Conservation (phyloP, 1,140 invertebrate species). For the Eufriesea mexicana region DNA sequence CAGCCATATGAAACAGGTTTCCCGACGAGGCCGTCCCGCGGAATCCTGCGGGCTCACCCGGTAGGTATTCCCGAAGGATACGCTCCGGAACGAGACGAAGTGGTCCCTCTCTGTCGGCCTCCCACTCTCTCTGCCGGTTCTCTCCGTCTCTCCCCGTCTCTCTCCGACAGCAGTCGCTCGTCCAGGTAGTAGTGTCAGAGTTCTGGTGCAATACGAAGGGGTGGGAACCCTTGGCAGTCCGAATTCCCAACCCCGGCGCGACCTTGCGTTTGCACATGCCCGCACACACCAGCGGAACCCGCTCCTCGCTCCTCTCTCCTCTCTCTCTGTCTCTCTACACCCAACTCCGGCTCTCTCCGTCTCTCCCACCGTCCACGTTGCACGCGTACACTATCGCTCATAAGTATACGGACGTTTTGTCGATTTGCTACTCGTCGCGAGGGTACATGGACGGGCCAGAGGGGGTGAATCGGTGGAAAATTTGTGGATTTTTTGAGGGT, state of each 20-base stretch:
- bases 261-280: conserved; percentile 65
- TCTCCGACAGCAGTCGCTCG: conserved; percentile 3
- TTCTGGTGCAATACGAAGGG: conserved; percentile 65
- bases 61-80: conserved; percentile 66
- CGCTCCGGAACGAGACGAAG: conserved; percentile 49
- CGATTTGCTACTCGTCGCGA: neutral
- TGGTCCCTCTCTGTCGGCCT: conserved; percentile 9
- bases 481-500: too few relatives aligned
- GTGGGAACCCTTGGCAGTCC: conserved; percentile 74
- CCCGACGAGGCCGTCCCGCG: neutral
- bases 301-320: neutral
- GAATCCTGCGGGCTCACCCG: conserved; percentile 40
- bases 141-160: conserved; percentile 1
- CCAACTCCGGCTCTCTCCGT: neutral
- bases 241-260: conserved; percentile 73
- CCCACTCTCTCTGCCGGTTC: conserved; percentile 9
- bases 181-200: conserved; percentile 65
- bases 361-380: neutral
- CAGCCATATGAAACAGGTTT: neutral
- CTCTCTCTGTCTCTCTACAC: neutral
- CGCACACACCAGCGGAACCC: conserved; percentile 35
- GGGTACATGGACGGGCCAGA: too few relatives aligned
- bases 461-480: too few relatives aligned
- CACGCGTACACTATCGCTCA: neutral
- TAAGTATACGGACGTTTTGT: neutral